Base-by-base conservation (phyloP, 2,888 invertebrate species). In the Dicyrtoma fusca region DNA sequence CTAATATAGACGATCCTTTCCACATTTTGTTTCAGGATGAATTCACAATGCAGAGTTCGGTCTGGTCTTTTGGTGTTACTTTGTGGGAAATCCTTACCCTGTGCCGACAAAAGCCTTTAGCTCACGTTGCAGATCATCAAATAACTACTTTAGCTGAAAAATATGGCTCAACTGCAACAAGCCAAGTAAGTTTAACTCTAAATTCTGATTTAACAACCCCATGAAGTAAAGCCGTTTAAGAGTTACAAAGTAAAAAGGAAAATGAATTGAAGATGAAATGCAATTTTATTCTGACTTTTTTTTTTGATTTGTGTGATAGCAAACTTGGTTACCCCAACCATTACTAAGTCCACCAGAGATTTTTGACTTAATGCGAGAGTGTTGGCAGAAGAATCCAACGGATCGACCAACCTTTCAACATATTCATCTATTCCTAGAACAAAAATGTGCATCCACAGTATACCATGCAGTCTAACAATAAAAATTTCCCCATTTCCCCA, bases 281-380 rank as follows among this genome's bases (percentile, higher is more conserved):
- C 65, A 44, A 49, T 49, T n/a, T n/a, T n/a, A n/a, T n/a, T n/a
- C n/a, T 45, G 45, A 11, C 8, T 11, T 45, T 45, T 45, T 45
- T 49, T 53, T 17, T 53, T 53, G 11, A 17, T 53, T 49, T 53
- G 17, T 53, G 64, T 34, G 14, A 72, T 34, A 81, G 70, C 77
- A 86, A 85, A 83, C 86, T 64, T 83, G 90, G 78, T 88, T 91
- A 85, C 91, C 91, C 80, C 88, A 90, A 81, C 92, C 92, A 53
- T 87, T 88, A 66, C 88, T 91, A 75, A 92, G 92, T 83, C 90
- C 92, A 14, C 86, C 88, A 19, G 89, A 90, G 80, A 88, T 92
- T 62, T 92, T 92, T 84, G 88, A 89, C 77, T 85, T 92, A 77
- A 89, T 92, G 90, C 87, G 88, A 82, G 88, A 88, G 81, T 92